Evolutionary conservation across 1,140 invertebrate genomes (phyloP), one percentile per base, ranked within the genome.

Genomic region (Rhizoglyphus robini): DNA sequence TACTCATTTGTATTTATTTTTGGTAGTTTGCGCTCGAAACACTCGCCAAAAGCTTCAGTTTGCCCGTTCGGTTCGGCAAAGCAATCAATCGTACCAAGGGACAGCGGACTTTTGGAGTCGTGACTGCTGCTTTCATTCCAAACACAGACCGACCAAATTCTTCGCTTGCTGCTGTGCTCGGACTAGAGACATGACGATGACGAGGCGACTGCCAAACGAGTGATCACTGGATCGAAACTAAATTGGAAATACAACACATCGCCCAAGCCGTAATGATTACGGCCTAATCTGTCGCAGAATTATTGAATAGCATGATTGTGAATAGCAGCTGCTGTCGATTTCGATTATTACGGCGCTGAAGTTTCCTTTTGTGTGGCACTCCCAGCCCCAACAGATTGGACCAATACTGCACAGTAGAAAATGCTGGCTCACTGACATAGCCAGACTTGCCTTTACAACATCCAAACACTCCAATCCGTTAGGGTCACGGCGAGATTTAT

Each of bases 221-320:
- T 54, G 51, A 23, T 54, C 51, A 54, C 51, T 54, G 51, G 51
- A 54, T 54, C 51, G 51, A 54, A 32, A 54, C 51, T 63, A 58
- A 58, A 63, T 63, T 63, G 27, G 25, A 63, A 36, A 11, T 54
- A 54, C 25, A 63, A 63, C 15, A 41, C 58, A 58, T 63, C 34
- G 61, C 15, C 61, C 61, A 36, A 31, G 13, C 51, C 23, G 20
- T 54, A 54, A n/a, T n/a, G n/a, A n/a, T n/a, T n/a, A n/a, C n/a
- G n/a, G n/a, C n/a, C n/a, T n/a, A n/a, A 54, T 54, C 51, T 54
- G 51, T 32, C 8, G 51, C 51, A 54, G 51, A 54, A 54, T 54
- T 54, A 54, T 54, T 54, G 51, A 54, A 54, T 23, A 54, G 51
- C 20, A 23, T 54, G 51, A 54, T 54, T 5, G 20, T 54, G 51